Evolutionary conservation across 2,797 vertebrate genomes (phyloP).

Genomic region (Melanogrammus aeglefinus): DNA sequence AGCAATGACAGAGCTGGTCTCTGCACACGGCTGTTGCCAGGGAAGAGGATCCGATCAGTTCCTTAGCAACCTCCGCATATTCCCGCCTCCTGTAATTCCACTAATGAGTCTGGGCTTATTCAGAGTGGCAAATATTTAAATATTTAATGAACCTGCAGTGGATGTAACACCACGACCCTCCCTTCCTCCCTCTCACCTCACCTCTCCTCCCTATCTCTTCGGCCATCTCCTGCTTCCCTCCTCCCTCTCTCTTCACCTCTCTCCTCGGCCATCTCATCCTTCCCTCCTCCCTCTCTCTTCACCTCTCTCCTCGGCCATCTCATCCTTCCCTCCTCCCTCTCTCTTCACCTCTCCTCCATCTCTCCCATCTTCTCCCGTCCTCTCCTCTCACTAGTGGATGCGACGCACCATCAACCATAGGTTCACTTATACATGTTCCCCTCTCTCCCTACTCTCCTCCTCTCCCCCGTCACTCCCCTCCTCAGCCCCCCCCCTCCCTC

Average conservation of each 20-base stretch:
- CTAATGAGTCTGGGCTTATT: slow-evolving; percentile 68
- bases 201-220: not conserved
- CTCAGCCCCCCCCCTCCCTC: too few species aligned
- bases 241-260: not conserved
- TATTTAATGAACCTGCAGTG: slow-evolving; percentile 60
- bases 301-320: too few species aligned
- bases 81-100: slow-evolving; percentile 64
- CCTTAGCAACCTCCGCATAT: slow-evolving; percentile 71
- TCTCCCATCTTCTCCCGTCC: too few species aligned
- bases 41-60: slow-evolving; percentile 64
- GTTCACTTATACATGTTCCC: too few species aligned
- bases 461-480: not conserved
- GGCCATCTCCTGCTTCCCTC: not conserved
- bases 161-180: slow-evolving; percentile 18
- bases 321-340: too few species aligned
- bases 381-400: too few species aligned
- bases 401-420: too few species aligned
- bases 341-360: too few species aligned
- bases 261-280: not conserved
- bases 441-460: not conserved
- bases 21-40: slow-evolving; percentile 60
- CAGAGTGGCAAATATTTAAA: slow-evolving; percentile 56
- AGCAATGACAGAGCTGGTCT: slow-evolving; percentile 44
- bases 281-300: too few species aligned
- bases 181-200: not conserved